A percentile compares a stretch with the other conserved stretches of the same genome.
Evolutionary conservation across 2,113 vertebrate species (phyloP).

Genomic region (Eolophus roseicapilla): DNA sequence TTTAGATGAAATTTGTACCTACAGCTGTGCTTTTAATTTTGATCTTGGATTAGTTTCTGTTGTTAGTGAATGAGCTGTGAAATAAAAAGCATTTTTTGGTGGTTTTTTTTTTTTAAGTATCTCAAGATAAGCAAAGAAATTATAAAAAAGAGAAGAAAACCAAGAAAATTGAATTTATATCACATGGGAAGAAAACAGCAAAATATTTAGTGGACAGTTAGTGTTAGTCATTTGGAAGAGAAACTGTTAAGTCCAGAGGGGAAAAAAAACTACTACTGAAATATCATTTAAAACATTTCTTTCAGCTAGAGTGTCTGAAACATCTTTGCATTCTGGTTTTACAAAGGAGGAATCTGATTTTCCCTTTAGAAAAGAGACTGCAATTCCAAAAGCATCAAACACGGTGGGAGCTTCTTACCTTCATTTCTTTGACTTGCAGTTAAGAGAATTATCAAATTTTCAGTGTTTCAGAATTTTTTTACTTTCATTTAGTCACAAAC

Average conservation of each 20-base stretch:
- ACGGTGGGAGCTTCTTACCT: slow-evolving; percentile 14
- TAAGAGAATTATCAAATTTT: not conserved
- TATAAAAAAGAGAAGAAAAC: not conserved
- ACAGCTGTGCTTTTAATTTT: not conserved
- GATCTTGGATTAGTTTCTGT: not conserved
- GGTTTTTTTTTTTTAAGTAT: slow-evolving; percentile 15
- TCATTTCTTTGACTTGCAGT: not conserved
- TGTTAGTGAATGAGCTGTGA: not conserved
- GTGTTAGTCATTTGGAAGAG: not conserved
- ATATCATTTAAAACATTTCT: slow-evolving; percentile 46
- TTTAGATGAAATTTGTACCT: not conserved
- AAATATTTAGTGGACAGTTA: not conserved
- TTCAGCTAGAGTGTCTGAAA: slow-evolving; percentile 46
- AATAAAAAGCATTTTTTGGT: slow-evolving; percentile 34
- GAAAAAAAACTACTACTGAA: slow-evolving; percentile 26
- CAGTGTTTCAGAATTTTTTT: not conserved
- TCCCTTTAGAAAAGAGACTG: slow-evolving; percentile 20
- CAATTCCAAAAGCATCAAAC: slow-evolving; percentile 25
- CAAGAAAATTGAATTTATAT: not conserved
- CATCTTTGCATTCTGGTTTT: slow-evolving; percentile 37
- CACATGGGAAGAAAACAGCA: not conserved
- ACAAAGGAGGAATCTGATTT: not conserved
- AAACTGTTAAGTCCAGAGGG: not conserved
- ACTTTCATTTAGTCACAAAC: not conserved
- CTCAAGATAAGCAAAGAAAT: not conserved